A percentile compares a stretch with the other conserved stretches of the same genome.
phyloP scores from a whole-genome alignment of 2,888 invertebrate genomes.

The Agrilus mali region DNA sequence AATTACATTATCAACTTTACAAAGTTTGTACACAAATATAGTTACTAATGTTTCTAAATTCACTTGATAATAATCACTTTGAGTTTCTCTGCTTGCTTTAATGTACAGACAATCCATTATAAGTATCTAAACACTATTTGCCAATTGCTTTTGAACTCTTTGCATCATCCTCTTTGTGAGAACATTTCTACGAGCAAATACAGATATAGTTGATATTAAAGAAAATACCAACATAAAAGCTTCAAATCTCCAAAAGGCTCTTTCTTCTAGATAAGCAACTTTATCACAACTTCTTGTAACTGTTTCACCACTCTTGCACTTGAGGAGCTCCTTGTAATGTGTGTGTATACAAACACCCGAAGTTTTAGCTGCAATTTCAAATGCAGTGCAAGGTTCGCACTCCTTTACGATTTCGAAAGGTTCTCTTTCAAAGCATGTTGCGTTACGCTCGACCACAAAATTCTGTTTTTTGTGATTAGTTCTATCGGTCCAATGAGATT shows the following conservation, averaged over 20 bases:
- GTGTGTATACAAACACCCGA: slow-evolving; percentile 73
- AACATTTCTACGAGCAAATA: slow-evolving; percentile 51
- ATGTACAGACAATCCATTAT: slow-evolving; percentile 8
- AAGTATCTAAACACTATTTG: slow-evolving; percentile 41
- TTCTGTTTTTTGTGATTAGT: slow-evolving; percentile 42
- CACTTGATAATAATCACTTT: slow-evolving; percentile 3
- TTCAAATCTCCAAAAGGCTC: slow-evolving; percentile 74
- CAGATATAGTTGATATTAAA: slow-evolving; percentile 49
- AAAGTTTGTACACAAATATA: slow-evolving; percentile 48
- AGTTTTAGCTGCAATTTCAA: slow-evolving; percentile 71
- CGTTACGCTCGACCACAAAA: slow-evolving; percentile 62
- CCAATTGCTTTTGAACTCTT: slow-evolving; percentile 57
- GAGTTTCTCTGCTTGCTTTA: background rate
- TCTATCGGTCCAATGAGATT: slow-evolving; percentile 59
- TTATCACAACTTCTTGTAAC: slow-evolving; percentile 77
- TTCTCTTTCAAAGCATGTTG: slow-evolving; percentile 64
- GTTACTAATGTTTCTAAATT: slow-evolving; percentile 49
- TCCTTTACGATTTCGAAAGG: slow-evolving; percentile 58
- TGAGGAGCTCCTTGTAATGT: slow-evolving; percentile 69
- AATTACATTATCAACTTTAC: slow-evolving; percentile 32
- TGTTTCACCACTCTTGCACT: slow-evolving; percentile 69
- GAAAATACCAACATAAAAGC: slow-evolving; percentile 54
- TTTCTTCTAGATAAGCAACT: slow-evolving; percentile 73
- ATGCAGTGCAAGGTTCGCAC: slow-evolving; percentile 78
- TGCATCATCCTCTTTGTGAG: slow-evolving; percentile 54